A percentile compares a stretch with the other conserved stretches of the same genome.
Evolutionary conservation across 2,888 invertebrate species (phyloP).

Genomic region (Nomada hirtipes): DNA sequence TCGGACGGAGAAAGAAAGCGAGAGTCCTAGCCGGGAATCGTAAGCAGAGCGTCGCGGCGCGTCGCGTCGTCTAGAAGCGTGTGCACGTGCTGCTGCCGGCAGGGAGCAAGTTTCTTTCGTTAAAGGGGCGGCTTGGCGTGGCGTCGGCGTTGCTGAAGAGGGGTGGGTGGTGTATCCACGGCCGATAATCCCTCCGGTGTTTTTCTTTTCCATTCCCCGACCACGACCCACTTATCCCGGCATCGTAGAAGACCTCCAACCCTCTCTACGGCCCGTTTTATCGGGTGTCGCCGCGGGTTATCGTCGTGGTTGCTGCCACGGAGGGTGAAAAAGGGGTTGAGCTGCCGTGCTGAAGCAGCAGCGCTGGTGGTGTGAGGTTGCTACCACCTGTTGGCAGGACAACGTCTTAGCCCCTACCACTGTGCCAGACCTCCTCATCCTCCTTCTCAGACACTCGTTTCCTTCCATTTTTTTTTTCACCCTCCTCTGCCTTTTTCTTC

Average conservation of each 20-base stretch:
- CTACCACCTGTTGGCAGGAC: constrained; percentile 84
- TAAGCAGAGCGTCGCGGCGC: constrained; percentile 39
- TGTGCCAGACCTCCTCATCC: constrained; percentile 46
- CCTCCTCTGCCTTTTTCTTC: constrained; percentile 20
- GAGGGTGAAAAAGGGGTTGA: constrained; percentile 76
- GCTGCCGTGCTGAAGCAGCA: constrained; percentile 62
- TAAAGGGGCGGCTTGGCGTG: constrained; percentile 54
- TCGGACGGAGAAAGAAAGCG: not conserved
- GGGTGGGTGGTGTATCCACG: constrained; percentile 72
- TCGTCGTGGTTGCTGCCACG: constrained; percentile 82
- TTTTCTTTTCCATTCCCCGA: constrained; percentile 78
- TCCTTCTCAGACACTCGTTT: constrained; percentile 24
- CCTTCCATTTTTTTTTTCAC: constrained; percentile 16
- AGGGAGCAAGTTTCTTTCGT: constrained; percentile 69
- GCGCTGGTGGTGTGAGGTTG: constrained; percentile 76
- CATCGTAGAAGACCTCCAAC: constrained; percentile 71
- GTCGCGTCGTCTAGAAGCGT: constrained; percentile 34
- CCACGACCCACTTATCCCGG: constrained; percentile 74
- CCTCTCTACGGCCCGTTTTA: constrained; percentile 79
- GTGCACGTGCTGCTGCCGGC: constrained; percentile 61
- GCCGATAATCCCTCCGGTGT: constrained; percentile 81
- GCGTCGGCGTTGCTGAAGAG: not conserved
- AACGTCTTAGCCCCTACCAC: constrained; percentile 82
- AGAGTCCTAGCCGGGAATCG: constrained; percentile 59
- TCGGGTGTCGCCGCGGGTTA: constrained; percentile 84